Conservation (phyloP, 1,140 invertebrate genomes). For the Eurytemora carolleeae region DNA sequence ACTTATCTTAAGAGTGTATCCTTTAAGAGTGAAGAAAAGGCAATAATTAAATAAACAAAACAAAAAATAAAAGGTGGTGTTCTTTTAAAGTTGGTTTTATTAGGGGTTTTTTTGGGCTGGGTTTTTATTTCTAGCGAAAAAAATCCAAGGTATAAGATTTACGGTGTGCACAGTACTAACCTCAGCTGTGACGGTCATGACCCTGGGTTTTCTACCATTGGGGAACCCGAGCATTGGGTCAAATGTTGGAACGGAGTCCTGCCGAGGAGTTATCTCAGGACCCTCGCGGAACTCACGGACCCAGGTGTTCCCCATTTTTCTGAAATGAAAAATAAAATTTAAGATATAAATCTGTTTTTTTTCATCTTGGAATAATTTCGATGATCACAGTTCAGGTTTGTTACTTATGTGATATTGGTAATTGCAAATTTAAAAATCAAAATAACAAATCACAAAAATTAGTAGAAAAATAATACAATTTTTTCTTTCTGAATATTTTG, state of each 20-base stretch:
- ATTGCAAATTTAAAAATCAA: background rate
- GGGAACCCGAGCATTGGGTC: background rate
- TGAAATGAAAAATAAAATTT: background rate
- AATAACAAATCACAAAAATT: background rate
- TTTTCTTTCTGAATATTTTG: background rate
- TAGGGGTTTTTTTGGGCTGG: too few relatives aligned
- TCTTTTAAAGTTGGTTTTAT: too few relatives aligned
- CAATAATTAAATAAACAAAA: too few relatives aligned
- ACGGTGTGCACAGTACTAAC: background rate
- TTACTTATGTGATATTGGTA: background rate
- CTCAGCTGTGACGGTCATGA: background rate
- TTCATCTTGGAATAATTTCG: too few relatives aligned
- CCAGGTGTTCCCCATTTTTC: background rate
- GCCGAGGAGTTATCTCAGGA: background rate
- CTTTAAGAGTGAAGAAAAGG: too few relatives aligned
- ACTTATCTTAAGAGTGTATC: too few relatives aligned
- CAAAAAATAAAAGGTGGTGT: too few relatives aligned
- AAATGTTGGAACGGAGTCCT: background rate
- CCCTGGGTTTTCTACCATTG: background rate
- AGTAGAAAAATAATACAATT: background rate
- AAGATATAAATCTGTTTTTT: too few relatives aligned
- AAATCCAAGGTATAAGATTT: too few relatives aligned
- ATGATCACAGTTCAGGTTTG: too few relatives aligned
- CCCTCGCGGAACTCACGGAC: background rate
- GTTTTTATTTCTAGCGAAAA: too few relatives aligned